Conservation (phyloP, 2,113 vertebrate species). For the Sander vitreus region DNA sequence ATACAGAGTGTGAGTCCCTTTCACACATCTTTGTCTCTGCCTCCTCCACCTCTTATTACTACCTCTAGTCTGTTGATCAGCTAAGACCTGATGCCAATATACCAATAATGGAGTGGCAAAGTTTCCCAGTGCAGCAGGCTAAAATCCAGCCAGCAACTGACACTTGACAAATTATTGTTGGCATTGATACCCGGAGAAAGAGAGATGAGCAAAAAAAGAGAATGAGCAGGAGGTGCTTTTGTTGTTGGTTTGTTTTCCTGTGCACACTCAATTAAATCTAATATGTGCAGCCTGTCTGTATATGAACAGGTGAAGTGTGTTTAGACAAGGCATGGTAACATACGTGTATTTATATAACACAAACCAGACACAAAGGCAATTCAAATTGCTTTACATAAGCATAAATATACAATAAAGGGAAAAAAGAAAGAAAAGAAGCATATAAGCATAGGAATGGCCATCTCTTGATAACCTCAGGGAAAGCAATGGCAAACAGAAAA, state of each 20-base stretch:
- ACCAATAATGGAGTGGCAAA: constrained; percentile 34
- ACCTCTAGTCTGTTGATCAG: constrained; percentile 36
- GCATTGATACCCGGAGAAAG: constrained; percentile 23
- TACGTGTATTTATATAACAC: too few relatives aligned
- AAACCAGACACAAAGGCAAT: too few relatives aligned
- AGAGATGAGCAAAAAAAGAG: constrained; percentile 30
- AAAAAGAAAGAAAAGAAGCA: too few relatives aligned
- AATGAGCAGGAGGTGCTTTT: constrained; percentile 9
- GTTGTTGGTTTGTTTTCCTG: constrained; percentile 20
- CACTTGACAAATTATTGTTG: constrained; percentile 61
- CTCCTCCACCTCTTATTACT: constrained; percentile 24
- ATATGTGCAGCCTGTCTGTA: not conserved
- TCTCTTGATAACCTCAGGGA: too few relatives aligned
- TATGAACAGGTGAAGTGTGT: not conserved
- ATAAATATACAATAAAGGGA: too few relatives aligned
- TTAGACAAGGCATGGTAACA: not conserved
- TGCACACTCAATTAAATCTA: constrained; percentile 3
- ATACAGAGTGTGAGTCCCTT: constrained; percentile 19
- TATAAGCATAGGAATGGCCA: too few relatives aligned
- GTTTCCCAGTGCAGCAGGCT: constrained; percentile 12
- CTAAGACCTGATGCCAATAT: constrained; percentile 24
- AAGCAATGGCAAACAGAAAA: too few relatives aligned
- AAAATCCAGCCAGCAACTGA: constrained; percentile 42
- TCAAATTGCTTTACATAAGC: too few relatives aligned
- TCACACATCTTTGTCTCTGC: constrained; percentile 31